Conservation (phyloP, 2,888 invertebrate genomes). For the Lithophane semibrunnea region DNA sequence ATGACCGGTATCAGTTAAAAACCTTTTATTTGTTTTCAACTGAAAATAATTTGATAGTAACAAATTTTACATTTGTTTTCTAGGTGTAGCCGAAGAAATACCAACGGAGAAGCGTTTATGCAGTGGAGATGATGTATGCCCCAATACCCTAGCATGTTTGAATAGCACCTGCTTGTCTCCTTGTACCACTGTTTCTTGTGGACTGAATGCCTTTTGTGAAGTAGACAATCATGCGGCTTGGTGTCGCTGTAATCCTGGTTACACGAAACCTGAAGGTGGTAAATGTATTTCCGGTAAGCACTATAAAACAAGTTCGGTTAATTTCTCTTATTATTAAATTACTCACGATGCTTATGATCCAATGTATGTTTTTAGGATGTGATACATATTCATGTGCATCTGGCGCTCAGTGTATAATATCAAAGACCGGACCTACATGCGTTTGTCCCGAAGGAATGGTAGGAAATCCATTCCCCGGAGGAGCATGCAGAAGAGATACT, state of each 20-base stretch:
- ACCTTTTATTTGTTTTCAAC: not conserved
- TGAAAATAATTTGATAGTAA: not conserved
- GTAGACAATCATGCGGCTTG: constrained; percentile 96
- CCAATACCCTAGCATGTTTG: constrained; percentile 94
- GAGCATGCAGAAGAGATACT: constrained; percentile 94
- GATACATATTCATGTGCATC: constrained; percentile 94
- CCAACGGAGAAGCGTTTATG: constrained; percentile 93
- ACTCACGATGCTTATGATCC: constrained; percentile 10
- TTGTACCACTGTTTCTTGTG: constrained; percentile 94
- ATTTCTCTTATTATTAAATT: not conserved
- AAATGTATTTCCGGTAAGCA: constrained; percentile 95
- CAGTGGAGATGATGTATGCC: constrained; percentile 93
- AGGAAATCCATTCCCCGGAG: constrained; percentile 98
- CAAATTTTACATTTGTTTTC: constrained; percentile 34
- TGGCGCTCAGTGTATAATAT: constrained; percentile 96
- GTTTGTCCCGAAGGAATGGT: constrained; percentile 96
- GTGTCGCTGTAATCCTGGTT: constrained; percentile 96
- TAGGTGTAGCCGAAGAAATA: constrained; percentile 81
- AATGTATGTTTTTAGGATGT: constrained; percentile 89
- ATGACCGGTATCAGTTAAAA: not conserved
- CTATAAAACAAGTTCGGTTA: not conserved
- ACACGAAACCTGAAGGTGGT: constrained; percentile 94
- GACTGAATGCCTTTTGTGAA: constrained; percentile 96
- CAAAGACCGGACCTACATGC: constrained; percentile 96
- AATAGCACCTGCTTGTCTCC: constrained; percentile 95